Percentiles rank a stretch among this genome's conserved stretches.
These are phyloP conservation scores for Diadema setosum DNA, from an alignment of 35 echinoderm and acorn worm genomes.

Conservation along the genomic window DNA sequence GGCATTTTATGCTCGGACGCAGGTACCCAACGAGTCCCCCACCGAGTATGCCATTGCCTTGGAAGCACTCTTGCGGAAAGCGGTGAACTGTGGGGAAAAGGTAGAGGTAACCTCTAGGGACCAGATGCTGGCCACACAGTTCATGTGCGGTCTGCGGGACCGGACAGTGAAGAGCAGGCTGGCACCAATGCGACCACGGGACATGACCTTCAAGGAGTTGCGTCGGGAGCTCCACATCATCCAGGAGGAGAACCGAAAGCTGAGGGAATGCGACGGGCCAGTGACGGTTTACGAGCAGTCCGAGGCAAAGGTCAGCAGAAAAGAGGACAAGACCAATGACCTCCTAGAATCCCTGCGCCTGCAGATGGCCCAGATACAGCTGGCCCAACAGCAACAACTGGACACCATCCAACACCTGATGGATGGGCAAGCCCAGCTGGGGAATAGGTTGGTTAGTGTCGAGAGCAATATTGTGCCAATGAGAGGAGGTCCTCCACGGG, in stretches of 20 bases:
- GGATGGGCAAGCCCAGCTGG: no score
- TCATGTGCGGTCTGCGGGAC: no score
- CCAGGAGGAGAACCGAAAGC: not conserved
- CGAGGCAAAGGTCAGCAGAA: not conserved
- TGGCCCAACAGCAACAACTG: no score
- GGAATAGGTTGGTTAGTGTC: no score
- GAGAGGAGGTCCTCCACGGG: no score
- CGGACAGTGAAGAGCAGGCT: not conserved
- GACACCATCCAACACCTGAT: no score
- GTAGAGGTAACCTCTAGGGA: not conserved
- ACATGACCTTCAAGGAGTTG: slow-evolving; percentile 6
- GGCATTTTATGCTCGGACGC: not conserved
- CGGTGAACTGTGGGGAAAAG: not conserved
- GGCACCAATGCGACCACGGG: slow-evolving; percentile 8
- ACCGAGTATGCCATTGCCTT: not conserved
- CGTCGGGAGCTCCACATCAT: slow-evolving; percentile 12
- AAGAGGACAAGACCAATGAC: not conserved
- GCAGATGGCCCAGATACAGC: not conserved
- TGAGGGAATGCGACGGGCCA: not conserved
- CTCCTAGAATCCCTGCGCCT: not conserved
- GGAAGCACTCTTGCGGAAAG: not conserved
- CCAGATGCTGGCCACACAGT: not conserved
- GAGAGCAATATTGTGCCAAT: no score
- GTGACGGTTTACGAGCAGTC: not conserved
- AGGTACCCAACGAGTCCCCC: not conserved